phyloP scores from a whole-genome alignment of 53 echinoderm and acorn worm species.

The Actinopyga echinites region DNA sequence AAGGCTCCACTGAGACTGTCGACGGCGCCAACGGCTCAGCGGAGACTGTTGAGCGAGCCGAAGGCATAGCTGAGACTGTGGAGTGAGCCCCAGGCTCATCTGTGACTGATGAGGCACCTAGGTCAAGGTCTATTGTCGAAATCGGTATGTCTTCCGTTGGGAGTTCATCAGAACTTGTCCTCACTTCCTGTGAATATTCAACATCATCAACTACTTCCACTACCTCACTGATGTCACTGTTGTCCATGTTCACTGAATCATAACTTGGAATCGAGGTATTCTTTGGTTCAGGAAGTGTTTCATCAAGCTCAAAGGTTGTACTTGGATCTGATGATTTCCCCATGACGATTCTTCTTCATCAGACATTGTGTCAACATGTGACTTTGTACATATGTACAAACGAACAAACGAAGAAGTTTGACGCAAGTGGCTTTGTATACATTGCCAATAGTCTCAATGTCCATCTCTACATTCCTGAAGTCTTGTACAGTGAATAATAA shows the following conservation, averaged over 20 bases:
- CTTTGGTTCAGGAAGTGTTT: background rate
- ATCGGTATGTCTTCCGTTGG: no score
- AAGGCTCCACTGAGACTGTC: no score
- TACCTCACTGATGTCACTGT: no score
- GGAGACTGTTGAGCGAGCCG: no score
- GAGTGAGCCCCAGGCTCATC: no score
- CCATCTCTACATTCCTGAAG: slow-evolving; percentile 26
- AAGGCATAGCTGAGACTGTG: no score
- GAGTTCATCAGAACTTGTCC: no score
- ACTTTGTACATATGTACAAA: background rate
- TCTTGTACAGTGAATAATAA: slow-evolving; percentile 43
- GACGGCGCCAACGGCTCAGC: no score
- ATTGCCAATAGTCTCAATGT: background rate
- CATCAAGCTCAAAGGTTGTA: slow-evolving; percentile 15
- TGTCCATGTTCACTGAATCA: background rate
- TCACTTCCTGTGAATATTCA: no score
- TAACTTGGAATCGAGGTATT: background rate
- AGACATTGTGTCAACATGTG: background rate
- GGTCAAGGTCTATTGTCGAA: no score
- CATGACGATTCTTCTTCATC: background rate
- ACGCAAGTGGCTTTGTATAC: slow-evolving; percentile 12
- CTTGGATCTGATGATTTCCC: background rate
- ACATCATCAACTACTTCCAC: no score
- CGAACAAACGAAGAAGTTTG: slow-evolving; percentile 43
- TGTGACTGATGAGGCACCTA: no score